Percentiles rank a stretch among this genome's conserved stretches.
These are phyloP conservation scores for Enteromius treurensis DNA, from an alignment of 2,797 vertebrate genomes.

Conservation along the genomic window DNA sequence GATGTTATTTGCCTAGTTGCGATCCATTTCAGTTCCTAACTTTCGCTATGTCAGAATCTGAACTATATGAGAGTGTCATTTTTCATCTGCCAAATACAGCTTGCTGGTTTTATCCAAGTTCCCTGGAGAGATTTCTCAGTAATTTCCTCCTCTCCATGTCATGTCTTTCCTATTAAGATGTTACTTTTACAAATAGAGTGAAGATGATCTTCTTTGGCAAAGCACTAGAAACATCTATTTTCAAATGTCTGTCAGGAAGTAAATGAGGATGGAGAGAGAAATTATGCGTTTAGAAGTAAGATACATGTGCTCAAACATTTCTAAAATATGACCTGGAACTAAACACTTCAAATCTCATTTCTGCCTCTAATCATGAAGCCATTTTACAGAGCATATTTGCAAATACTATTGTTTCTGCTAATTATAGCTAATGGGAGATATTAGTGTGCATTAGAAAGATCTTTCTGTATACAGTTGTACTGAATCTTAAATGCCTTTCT, in stretches of 20 bases:
- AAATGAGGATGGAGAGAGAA: neutral
- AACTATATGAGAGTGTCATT: neutral
- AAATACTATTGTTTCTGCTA: slow-evolving; percentile 20
- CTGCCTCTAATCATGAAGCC: slow-evolving; percentile 17
- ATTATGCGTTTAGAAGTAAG: neutral
- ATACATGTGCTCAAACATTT: slow-evolving; percentile 13
- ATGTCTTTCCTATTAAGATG: slow-evolving; percentile 31
- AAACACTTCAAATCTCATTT: slow-evolving; percentile 22
- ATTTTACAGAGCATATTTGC: slow-evolving; percentile 17
- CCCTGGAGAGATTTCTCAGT: slow-evolving; percentile 19
- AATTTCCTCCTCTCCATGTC: neutral
- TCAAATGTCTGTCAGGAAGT: slow-evolving; percentile 1
- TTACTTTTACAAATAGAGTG: slow-evolving; percentile 27
- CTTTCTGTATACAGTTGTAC: slow-evolving; percentile 22
- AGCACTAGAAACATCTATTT: slow-evolving; percentile 2
- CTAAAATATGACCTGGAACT: neutral
- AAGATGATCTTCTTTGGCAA: neutral
- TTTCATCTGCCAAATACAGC: slow-evolving; percentile 17
- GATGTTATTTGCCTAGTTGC: slow-evolving; percentile 25
- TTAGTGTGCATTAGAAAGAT: slow-evolving; percentile 33
- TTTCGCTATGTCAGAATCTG: slow-evolving; percentile 20
- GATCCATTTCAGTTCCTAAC: slow-evolving; percentile 8
- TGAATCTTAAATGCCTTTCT: slow-evolving; percentile 25
- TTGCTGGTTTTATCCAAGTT: slow-evolving; percentile 9
- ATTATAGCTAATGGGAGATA: slow-evolving; percentile 39